Conservation (phyloP, 2,888 invertebrate genomes). For the Drosophila emarginata region DNA sequence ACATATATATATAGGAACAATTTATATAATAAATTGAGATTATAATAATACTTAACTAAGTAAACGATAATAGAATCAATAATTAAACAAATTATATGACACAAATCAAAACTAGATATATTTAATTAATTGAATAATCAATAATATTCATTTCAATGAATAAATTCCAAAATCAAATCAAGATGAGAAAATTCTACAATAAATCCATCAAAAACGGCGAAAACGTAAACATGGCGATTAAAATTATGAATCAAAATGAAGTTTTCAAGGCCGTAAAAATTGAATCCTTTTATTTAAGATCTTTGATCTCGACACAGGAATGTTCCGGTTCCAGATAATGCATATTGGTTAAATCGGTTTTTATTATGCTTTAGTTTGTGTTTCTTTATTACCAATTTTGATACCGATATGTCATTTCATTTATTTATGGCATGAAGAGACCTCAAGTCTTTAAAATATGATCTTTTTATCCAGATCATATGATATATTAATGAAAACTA, state of each 20-base stretch:
- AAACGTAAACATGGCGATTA: not conserved
- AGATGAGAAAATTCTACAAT: not conserved
- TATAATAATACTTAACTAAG: not conserved
- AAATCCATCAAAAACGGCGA: too few relatives aligned
- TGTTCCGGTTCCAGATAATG: too few relatives aligned
- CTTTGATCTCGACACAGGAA: too few relatives aligned
- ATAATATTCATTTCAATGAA: not conserved
- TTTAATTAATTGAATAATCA: not conserved
- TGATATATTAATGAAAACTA: too few relatives aligned
- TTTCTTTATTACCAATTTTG: not conserved
- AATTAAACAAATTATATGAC: not conserved
- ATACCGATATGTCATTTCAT: too few relatives aligned
- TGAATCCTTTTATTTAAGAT: too few relatives aligned
- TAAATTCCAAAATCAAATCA: too few relatives aligned
- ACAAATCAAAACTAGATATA: slow-evolving; percentile 2
- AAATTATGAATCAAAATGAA: not conserved
- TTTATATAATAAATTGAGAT: slow-evolving; percentile 4
- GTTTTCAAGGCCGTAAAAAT: not conserved
- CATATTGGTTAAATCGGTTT: not conserved
- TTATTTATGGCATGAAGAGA: too few relatives aligned
- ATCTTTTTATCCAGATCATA: too few relatives aligned
- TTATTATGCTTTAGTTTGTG: not conserved
- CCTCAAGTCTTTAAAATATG: too few relatives aligned
- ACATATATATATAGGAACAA: slow-evolving; percentile 4
- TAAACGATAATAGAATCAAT: not conserved